Base-by-base conservation (phyloP, 2,113 vertebrate species). In the Cyanocitta stelleri region DNA sequence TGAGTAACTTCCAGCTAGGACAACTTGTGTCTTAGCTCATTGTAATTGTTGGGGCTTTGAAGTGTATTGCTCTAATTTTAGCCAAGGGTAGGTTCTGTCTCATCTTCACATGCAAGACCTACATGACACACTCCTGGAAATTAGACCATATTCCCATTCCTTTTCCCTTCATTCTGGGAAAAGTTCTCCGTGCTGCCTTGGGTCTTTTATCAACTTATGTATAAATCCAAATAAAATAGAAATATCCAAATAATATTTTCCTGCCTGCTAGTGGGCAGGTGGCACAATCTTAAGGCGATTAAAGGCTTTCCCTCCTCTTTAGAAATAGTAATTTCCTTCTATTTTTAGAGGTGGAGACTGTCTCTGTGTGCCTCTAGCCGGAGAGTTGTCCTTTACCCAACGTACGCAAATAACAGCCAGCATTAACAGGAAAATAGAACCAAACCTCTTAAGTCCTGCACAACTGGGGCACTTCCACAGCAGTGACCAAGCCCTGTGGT, bases 171-270 rank as follows among this genome's bases (percentile, higher is more conserved):
- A 26, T 1, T 7, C n/a, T 75, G 61, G 86, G 29, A 61, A 67
- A 75, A 68, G 30, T 32, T 89, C 49, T 22, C 26, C 0, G 0
- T 67, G 56, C 19, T 44, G 19, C 41, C 48, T 74, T 13, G 17
- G 6, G 24, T 67, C 35, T 91, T 87, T 88, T 32, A 48, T 80
- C 63, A 89, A 67, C 39, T 91, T 87, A 74, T 17, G 6, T 23
- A 43, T 90, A 93, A 97, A 92, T 67, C 94, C 86, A 93, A 92
- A 89, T 66, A 96, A 93, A 94, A 89, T 46, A 61, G 39, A 67
- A 89, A 75, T 94, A 89, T 43, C 62, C 89, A 55, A 87, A 79
- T 63, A 84, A 89, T 55, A 49, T 55, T 93, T 93, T 66, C 75
- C 63, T 83, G 43, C 63, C 68, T 91, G 44, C 64, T 75, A 13